These are phyloP conservation scores for Opisthocomus hoazin DNA, from an alignment of 2,113 vertebrate genomes.

Conservation along the genomic window DNA sequence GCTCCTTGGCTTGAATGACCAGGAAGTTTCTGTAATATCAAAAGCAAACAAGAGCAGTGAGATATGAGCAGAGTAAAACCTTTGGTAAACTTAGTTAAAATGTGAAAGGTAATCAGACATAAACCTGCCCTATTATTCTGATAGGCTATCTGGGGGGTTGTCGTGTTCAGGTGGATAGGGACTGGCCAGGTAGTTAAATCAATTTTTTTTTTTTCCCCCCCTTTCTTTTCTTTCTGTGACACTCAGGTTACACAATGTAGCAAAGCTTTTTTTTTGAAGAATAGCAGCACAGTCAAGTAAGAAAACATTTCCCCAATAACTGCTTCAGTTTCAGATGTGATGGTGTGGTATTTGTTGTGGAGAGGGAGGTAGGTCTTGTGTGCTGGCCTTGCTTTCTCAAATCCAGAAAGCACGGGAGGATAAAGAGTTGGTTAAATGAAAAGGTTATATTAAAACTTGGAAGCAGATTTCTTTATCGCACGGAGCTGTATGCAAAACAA, in stretches of 20 bases:
- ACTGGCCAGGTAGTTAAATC: background rate
- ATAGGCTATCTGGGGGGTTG: background rate
- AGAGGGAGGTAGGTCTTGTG: background rate
- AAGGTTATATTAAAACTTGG: conserved; percentile 16
- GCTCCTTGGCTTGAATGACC: conserved; percentile 8
- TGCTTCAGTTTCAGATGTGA: background rate
- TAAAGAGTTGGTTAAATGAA: background rate
- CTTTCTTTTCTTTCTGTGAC: background rate
- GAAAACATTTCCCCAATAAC: background rate
- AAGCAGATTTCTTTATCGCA: background rate
- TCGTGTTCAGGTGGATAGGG: background rate
- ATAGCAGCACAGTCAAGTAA: background rate
- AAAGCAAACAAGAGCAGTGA: conserved; percentile 43
- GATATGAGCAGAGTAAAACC: conserved; percentile 32
- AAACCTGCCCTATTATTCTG: conserved; percentile 12
- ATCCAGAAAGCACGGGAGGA: background rate
- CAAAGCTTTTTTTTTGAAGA: background rate
- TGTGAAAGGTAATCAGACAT: conserved; percentile 33
- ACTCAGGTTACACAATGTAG: background rate
- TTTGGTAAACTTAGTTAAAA: conserved; percentile 53
- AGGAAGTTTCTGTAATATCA: conserved; percentile 59
- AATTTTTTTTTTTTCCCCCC: background rate
- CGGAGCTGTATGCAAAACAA: conserved; percentile 42
- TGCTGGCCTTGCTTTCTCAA: background rate
- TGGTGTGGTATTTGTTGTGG: background rate